Conservation (phyloP, 92 coral and sea anemone species). For the Micromussa lordhowensis region DNA sequence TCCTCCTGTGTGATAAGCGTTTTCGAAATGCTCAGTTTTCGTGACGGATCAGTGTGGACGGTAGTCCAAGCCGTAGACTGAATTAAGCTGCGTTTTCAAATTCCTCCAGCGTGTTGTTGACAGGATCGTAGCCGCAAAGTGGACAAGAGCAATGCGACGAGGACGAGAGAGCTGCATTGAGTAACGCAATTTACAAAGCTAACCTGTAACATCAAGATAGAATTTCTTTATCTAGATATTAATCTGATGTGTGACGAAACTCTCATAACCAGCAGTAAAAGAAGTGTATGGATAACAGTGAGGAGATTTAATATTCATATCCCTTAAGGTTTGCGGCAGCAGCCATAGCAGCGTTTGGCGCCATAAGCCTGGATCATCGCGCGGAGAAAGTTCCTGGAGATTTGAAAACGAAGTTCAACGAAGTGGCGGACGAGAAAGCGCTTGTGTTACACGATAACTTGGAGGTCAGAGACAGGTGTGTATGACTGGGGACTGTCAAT, state of each 20-base stretch:
- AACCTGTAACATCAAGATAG: too few relatives aligned
- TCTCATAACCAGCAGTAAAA: background rate
- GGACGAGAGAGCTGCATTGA: too few relatives aligned
- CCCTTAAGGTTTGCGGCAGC: slow-evolving; percentile 83
- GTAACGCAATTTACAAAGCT: too few relatives aligned
- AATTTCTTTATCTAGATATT: too few relatives aligned
- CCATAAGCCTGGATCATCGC: slow-evolving; percentile 80
- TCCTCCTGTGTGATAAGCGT: too few relatives aligned
- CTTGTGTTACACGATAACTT: slow-evolving; percentile 87
- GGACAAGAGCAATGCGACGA: too few relatives aligned
- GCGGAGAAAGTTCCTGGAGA: slow-evolving; percentile 86
- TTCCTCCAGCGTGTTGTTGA: too few relatives aligned
- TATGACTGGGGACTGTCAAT: background rate
- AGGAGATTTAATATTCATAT: background rate
- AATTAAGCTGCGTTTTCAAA: too few relatives aligned
- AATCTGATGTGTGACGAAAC: background rate
- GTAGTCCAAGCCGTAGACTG: too few relatives aligned
- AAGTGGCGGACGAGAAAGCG: slow-evolving; percentile 91
- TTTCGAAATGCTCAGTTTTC: too few relatives aligned
- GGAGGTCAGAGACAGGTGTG: slow-evolving; percentile 93
- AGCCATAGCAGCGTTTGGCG: slow-evolving; percentile 94
- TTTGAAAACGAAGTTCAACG: slow-evolving; percentile 84
- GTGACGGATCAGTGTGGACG: too few relatives aligned
- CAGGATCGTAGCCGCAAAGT: too few relatives aligned
- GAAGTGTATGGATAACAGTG: background rate